Base-by-base conservation (phyloP, 2,113 vertebrate genomes). In the Murina feae region DNA sequence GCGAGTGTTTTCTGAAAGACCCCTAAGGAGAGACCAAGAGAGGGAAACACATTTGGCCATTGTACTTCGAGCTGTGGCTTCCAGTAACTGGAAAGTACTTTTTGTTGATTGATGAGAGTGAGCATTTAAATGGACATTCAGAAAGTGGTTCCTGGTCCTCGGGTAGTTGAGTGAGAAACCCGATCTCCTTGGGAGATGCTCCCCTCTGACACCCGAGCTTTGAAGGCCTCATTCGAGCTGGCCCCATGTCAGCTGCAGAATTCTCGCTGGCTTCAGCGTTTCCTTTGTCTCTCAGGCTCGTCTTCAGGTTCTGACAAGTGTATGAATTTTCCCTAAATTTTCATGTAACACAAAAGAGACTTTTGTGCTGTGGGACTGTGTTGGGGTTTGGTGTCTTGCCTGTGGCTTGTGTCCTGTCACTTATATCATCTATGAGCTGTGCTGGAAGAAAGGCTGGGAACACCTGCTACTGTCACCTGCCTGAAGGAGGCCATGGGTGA, bases 311-410 rank as follows among this genome's bases (percentile, higher is more conserved):
- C 83, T 71, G 42, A 86, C 49, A 96, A 90, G 86, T 66, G 66
- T n/a, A 81, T 37, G 20, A 76, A 92, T 94, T 93, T 86, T 23
- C 91, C 85, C 85, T 49, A 94, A 86, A 96, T 93, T 84, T 95
- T 86, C 65, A 79, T 32, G 7, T 49, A 83, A 74, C 75, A 95
- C 75, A 89, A 91, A 95, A 78, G 74, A 69, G 78, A 91, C 35
- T 68, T 82, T 18, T 94, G 75, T 91, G 80, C 47, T 6, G 23
- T 88, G 76, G 51, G 74, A 44, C 21, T 49, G 42, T 8, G 53
- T 14, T 1, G 2, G 6, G 35, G 5, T 2, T 51, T 71, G 39
- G 53, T 53, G 76, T 83, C 49, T 69, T 79, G 69, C 74, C 35
- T 2, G 4, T 74, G 83, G 39, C 55, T 79, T 87, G 18, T n/a